Conservation (phyloP, 2,113 vertebrate species). For the Isichthys henryi region DNA sequence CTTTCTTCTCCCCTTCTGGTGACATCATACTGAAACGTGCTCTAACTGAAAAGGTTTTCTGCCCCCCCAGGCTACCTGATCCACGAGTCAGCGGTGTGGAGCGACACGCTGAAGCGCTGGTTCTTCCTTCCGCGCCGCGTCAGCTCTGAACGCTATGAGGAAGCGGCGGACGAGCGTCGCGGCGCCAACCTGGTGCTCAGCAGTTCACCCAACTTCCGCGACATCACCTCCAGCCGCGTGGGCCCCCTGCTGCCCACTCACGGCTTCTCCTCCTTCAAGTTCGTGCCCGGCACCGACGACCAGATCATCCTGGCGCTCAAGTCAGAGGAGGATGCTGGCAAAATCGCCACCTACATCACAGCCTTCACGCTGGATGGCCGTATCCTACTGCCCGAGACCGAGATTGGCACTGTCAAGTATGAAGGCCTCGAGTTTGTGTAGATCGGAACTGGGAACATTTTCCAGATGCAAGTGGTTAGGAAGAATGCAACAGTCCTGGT, state of each 20-base stretch:
- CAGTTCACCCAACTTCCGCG: slow-evolving; percentile 69
- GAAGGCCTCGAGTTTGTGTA: slow-evolving; percentile 93
- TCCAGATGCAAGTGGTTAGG: background rate
- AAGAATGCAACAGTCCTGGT: background rate
- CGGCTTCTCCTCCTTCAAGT: slow-evolving; percentile 94
- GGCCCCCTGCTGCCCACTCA: slow-evolving; percentile 74
- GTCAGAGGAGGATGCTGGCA: slow-evolving; percentile 79
- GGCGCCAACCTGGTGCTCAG: slow-evolving; percentile 82
- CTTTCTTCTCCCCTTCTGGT: background rate
- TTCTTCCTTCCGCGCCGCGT: slow-evolving; percentile 88
- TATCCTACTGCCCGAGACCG: slow-evolving; percentile 78
- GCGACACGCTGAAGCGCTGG: slow-evolving; percentile 81
- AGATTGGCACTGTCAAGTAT: slow-evolving; percentile 80
- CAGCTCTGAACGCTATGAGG: slow-evolving; percentile 78
- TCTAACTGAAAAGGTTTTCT: background rate
- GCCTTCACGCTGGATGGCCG: slow-evolving; percentile 90
- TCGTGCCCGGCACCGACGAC: slow-evolving; percentile 82
- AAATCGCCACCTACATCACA: slow-evolving; percentile 79
- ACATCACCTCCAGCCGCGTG: slow-evolving; percentile 57
- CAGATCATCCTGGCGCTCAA: slow-evolving; percentile 86
- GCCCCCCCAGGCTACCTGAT: slow-evolving; percentile 79
- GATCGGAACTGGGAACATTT: background rate
- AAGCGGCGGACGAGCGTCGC: slow-evolving; percentile 71
- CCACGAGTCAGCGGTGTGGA: slow-evolving; percentile 90
- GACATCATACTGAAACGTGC: background rate